Conservation (phyloP, 2,113 vertebrate genomes). For the Syrrhaptes paradoxus region DNA sequence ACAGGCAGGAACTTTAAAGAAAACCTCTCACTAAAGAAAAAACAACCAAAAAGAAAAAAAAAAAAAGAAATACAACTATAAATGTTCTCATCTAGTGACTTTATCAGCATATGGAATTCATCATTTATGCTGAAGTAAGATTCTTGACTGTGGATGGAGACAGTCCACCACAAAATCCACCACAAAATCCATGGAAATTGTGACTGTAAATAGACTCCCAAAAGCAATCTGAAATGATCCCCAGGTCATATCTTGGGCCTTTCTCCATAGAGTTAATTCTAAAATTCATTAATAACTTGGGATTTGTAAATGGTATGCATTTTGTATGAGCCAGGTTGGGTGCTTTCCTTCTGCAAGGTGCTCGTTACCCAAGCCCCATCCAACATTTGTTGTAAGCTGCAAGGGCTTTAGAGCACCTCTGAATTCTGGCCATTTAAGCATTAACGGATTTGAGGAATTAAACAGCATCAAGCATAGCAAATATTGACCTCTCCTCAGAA, state of each 20-base stretch:
- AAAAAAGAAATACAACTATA: not conserved
- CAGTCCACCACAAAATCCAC: not conserved
- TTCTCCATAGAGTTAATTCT: not conserved
- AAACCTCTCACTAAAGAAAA: not conserved
- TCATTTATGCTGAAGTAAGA: not conserved
- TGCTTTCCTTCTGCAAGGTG: not conserved
- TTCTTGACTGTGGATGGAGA: not conserved
- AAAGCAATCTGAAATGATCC: not conserved
- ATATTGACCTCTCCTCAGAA: constrained; percentile 63
- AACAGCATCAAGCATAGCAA: constrained; percentile 51
- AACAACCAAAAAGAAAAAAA: not conserved
- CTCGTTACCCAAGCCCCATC: not conserved
- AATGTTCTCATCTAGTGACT: not conserved
- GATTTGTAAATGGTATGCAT: not conserved
- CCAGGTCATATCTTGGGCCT: not conserved
- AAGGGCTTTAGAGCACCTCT: not conserved
- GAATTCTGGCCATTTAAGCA: constrained; percentile 7
- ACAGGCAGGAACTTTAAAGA: not conserved
- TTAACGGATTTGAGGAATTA: constrained; percentile 63
- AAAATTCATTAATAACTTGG: not conserved
- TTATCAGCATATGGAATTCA: not conserved
- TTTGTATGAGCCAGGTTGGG: not conserved
- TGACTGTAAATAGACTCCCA: not conserved
- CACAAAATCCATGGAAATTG: not conserved
- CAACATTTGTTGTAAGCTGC: not conserved